A percentile compares a stretch with the other conserved stretches of the same genome.
phyloP scores from a whole-genome alignment of 2,888 invertebrate species.

The Disparrhopalites patrizii region DNA sequence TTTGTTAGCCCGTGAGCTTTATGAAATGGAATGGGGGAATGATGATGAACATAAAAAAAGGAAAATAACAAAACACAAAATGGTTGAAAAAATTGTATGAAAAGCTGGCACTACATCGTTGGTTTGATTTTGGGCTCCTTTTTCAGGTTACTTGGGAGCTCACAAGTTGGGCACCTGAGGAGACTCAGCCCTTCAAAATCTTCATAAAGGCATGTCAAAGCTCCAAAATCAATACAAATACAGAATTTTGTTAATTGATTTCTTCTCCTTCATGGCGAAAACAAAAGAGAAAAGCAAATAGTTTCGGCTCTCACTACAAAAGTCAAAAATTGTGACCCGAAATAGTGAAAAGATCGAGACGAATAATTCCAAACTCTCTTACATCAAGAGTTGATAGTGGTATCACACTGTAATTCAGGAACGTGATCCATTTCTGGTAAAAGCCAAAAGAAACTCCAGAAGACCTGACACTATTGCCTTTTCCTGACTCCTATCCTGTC shows the following conservation, averaged over 20 bases:
- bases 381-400: too few species aligned
- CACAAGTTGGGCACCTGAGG: slow-evolving; percentile 47
- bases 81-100: too few species aligned
- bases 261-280: slow-evolving; percentile 14
- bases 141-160: slow-evolving; percentile 48
- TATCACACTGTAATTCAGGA: too few species aligned
- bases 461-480: too few species aligned
- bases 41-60: slow-evolving; percentile 4
- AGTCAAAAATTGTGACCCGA: slow-evolving; percentile 11
- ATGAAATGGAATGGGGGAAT: background rate
- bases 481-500: too few species aligned
- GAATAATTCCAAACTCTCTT: background rate
- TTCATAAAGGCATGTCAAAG: slow-evolving; percentile 27
- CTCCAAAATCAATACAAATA: slow-evolving; percentile 18
- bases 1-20: too few species aligned
- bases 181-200: slow-evolving; percentile 29
- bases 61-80: too few species aligned
- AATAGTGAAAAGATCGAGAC: slow-evolving; percentile 6
- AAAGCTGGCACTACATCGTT: slow-evolving; percentile 35
- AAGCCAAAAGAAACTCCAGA: too few species aligned
- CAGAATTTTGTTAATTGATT: slow-evolving; percentile 12
- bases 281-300: background rate
- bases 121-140: slow-evolving; percentile 44
- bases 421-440: too few species aligned
- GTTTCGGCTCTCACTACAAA: slow-evolving; percentile 14